Percentiles rank a stretch among this genome's conserved stretches.
These are phyloP conservation scores for Acromyrmex heyeri DNA, from an alignment of 1,140 invertebrate species.

Conservation along the genomic window DNA sequence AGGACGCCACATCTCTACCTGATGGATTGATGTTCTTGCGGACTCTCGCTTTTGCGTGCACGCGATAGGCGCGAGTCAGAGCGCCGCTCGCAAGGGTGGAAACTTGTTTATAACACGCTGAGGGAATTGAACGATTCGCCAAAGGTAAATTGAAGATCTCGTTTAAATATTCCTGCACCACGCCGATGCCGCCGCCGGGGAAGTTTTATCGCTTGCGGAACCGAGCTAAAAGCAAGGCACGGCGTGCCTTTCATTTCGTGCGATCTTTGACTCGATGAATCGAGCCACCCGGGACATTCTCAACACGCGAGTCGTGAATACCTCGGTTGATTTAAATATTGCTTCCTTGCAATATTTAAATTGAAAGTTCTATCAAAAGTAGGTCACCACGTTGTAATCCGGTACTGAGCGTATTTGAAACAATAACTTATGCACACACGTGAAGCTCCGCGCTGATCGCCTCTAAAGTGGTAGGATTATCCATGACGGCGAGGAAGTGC, in stretches of 20 bases:
- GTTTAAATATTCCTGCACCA: slow-evolving; percentile 32
- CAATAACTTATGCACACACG: slow-evolving; percentile 14
- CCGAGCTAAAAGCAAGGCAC: slow-evolving; percentile 19
- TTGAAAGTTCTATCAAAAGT: background rate
- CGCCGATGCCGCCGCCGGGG: background rate
- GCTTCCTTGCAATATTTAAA: background rate
- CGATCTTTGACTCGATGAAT: slow-evolving; percentile 8
- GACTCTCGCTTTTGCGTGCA: slow-evolving; percentile 20
- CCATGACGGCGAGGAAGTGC: background rate
- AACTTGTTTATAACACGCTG: slow-evolving; percentile 44
- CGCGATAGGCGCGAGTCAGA: slow-evolving; percentile 13
- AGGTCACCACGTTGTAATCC: background rate
- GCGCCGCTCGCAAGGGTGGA: background rate
- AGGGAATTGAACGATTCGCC: slow-evolving; percentile 36
- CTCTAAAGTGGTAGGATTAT: slow-evolving; percentile 7
- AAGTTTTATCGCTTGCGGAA: slow-evolving; percentile 37
- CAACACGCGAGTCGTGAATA: background rate
- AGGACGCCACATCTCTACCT: background rate
- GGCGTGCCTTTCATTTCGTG: slow-evolving; percentile 40
- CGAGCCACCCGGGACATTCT: slow-evolving; percentile 9
- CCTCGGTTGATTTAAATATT: slow-evolving; percentile 27
- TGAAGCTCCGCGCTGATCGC: background rate
- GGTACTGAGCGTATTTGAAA: background rate
- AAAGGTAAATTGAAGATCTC: slow-evolving; percentile 57
- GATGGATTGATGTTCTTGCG: slow-evolving; percentile 26